Conservation (phyloP, 2,888 invertebrate genomes). For the Macrophya annulata region DNA sequence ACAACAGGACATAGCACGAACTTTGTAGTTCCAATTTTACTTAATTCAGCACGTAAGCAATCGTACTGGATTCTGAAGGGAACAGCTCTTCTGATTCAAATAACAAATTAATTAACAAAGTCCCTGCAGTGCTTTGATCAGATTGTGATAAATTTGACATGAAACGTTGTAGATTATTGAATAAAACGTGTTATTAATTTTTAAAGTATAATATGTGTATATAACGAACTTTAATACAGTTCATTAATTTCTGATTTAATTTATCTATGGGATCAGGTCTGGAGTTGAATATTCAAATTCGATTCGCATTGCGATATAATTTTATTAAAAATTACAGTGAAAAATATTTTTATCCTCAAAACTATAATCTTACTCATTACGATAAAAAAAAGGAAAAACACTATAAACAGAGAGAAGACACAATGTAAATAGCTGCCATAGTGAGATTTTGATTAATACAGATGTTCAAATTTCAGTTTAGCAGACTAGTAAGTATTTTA, state of each 20-base stretch:
- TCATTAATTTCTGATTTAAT: neutral
- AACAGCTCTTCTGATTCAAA: conserved; percentile 92
- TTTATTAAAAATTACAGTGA: conserved; percentile 46
- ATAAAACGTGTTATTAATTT: neutral
- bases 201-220: neutral
- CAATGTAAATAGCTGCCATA: conserved; percentile 27
- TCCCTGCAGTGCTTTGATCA: neutral
- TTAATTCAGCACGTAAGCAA: conserved; percentile 85
- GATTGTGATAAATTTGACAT: neutral
- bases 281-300: neutral
- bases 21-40: conserved; percentile 90
- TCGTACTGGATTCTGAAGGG: conserved; percentile 95
- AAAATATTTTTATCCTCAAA: conserved; percentile 19
- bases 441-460: neutral
- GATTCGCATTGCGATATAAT: conserved; percentile 30
- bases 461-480: neutral
- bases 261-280: neutral
- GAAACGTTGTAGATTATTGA: neutral
- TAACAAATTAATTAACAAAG: conserved; percentile 83
- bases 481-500: neutral
- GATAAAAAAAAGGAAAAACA: neutral
- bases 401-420: neutral
- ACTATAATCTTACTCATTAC: conserved; percentile 2
- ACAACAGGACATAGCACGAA: conserved; percentile 97
- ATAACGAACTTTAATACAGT: neutral